Evolutionary conservation across 1,140 invertebrate genomes (phyloP).

Genomic region (Anthonomus grandis): DNA sequence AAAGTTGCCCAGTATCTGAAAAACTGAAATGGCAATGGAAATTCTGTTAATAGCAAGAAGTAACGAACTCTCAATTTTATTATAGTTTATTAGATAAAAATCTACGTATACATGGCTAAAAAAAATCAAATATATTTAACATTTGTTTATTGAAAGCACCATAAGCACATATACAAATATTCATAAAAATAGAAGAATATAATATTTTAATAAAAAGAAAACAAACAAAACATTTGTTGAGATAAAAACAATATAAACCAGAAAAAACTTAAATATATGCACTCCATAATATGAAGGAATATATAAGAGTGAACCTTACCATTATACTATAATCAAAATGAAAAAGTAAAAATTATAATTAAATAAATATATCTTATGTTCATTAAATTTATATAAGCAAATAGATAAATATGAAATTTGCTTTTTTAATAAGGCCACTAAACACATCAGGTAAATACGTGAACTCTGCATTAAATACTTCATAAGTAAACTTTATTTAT

Average conservation of each 20-base stretch:
- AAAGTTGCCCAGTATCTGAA: not conserved
- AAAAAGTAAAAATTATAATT: slow-evolving; percentile 3
- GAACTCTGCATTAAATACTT: slow-evolving; percentile 6
- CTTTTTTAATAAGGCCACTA: slow-evolving; percentile 33
- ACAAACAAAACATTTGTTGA: no score
- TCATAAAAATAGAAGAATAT: slow-evolving; percentile 31
- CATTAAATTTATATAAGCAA: not conserved
- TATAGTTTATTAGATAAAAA: not conserved
- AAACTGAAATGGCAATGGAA: not conserved
- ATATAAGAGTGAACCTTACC: slow-evolving; percentile 3
- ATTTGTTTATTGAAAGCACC: slow-evolving; percentile 31
- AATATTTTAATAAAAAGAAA: slow-evolving; percentile 28
- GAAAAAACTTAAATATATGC: slow-evolving; percentile 15
- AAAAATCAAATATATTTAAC: slow-evolving; percentile 7
- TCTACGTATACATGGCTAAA: slow-evolving; percentile 8
- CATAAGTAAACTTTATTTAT: slow-evolving; percentile 8
- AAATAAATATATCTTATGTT: not conserved
- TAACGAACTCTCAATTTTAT: not conserved
- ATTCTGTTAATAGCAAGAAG: not conserved
- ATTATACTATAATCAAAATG: not conserved
- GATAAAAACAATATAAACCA: not conserved
- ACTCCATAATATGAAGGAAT: slow-evolving; percentile 11
- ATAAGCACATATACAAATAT: slow-evolving; percentile 39
- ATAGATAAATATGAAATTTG: slow-evolving; percentile 8
- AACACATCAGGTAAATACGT: slow-evolving; percentile 17